Evolutionary conservation across 2,888 invertebrate species (phyloP), one percentile per base, ranked within the genome.

Genomic region (Macropis europaea): DNA sequence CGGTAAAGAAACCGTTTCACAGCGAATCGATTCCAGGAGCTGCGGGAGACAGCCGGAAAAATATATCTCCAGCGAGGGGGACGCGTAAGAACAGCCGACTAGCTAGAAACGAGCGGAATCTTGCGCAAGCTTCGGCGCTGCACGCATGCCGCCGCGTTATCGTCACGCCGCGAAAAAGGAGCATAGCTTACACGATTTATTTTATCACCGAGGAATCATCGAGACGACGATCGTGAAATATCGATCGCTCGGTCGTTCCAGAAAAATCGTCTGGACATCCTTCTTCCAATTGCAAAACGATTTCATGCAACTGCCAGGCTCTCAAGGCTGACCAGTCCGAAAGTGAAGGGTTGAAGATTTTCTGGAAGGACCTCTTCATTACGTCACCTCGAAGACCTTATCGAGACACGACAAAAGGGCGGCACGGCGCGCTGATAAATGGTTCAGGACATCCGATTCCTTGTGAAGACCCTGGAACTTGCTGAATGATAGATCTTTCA

Each of bases 381-480:
- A 76, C 72, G 77, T 71, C 75, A 67, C 38, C 56, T 59, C 52
- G 53, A 19, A 72, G 77, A 64, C 67, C 69, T 81, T 79, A 79
- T 79, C 74, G 68, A 40, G 57, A 24, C 50, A 34, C 52, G 60
- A 67, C 48, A 56, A 50, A 52, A 54, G 56, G 59, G 52, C 47
- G 43, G 45, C 24, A 64, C 61, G 24, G 48, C 54, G 67, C 43
- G 74, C 77, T 81, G 81, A 73, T 80, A 80, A 80, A 80, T 80
- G 77, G 77, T 80, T 80, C 73, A 72, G 77, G 80, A 79, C 79
- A 79, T 79, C 74, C 81, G 81, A 81, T 81, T 81, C 71, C 74
- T 77, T 71, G 81, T 73, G 79, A 79, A n/a, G n/a, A 79, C 73
- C 73, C 73, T 78, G 78, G 74, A 76, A 62, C 64, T 71, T 54